These are phyloP conservation scores for Pachycephala philippinensis DNA, from an alignment of 2,113 vertebrate genomes.

Conservation along the genomic window DNA sequence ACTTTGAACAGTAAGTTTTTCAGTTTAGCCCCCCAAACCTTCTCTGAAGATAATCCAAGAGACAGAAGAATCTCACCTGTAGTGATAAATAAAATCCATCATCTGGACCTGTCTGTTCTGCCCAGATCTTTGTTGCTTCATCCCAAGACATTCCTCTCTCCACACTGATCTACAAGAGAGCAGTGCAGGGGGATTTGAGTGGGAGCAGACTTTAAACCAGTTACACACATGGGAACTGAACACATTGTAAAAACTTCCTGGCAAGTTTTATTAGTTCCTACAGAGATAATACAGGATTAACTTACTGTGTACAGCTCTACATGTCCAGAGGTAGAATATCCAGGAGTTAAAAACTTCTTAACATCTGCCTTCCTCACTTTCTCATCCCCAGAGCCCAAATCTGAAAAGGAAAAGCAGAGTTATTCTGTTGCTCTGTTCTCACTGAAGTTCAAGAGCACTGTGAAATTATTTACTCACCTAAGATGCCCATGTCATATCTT, in stretches of 20 bases:
- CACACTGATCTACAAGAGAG: conserved; percentile 84
- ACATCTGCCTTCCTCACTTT: conserved; percentile 92
- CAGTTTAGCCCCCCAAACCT: not conserved
- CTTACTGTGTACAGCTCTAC: conserved; percentile 93
- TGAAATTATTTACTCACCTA: conserved; percentile 74
- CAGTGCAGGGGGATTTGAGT: not conserved
- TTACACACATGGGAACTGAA: not conserved
- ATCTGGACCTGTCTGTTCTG: conserved; percentile 90
- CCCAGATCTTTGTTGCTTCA: conserved; percentile 94
- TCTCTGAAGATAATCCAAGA: not conserved
- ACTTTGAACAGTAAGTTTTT: not conserved
- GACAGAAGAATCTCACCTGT: conserved; percentile 68
- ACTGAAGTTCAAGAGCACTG: not conserved
- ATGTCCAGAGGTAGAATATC: conserved; percentile 94
- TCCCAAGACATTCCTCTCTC: conserved; percentile 99
- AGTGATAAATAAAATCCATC: conserved; percentile 94
- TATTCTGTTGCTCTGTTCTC: not conserved
- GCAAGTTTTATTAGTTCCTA: not conserved
- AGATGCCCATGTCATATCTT: conserved; percentile 97
- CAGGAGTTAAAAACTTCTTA: conserved; percentile 94
- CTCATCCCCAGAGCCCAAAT: conserved; percentile 95
- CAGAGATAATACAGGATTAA: not conserved
- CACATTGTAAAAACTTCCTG: accelerated
- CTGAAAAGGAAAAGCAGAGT: conserved; percentile 61
- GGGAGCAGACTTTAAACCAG: not conserved